Conservation (phyloP, 2,888 invertebrate species). For the Aphrophora alni region DNA sequence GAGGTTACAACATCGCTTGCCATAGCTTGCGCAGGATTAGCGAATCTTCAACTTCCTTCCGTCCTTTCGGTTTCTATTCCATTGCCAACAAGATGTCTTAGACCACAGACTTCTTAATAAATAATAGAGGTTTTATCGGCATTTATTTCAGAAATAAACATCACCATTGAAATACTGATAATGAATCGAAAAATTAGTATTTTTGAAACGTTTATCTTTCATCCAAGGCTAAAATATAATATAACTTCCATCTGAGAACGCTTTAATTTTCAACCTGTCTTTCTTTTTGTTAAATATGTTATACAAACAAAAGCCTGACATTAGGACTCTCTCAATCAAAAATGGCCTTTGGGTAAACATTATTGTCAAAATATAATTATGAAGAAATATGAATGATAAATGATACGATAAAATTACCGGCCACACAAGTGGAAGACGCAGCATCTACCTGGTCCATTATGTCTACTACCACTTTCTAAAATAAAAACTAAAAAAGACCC, state of each 20-base stretch:
- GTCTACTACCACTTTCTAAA: not conserved
- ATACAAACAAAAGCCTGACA: no score
- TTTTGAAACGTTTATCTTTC: no score
- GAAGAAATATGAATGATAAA: not conserved
- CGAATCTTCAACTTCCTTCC: constrained; percentile 2
- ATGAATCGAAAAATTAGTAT: no score
- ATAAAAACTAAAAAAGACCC: not conserved
- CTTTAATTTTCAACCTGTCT: no score
- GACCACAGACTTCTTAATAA: no score
- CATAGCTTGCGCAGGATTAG: not conserved
- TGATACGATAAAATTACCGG: not conserved
- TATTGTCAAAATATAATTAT: not conserved
- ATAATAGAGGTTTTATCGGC: no score
- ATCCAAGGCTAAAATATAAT: no score
- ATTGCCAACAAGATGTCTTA: not conserved
- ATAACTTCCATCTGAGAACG: no score
- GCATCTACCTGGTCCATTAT: not conserved
- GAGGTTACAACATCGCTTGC: constrained; percentile 20
- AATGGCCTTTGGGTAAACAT: not conserved
- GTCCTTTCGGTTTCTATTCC: constrained; percentile 1
- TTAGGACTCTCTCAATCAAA: no score
- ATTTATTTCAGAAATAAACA: no score
- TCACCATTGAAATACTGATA: no score
- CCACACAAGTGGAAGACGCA: not conserved
- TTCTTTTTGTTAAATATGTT: no score